Percentiles rank a stretch among this genome's conserved stretches.
Evolutionary conservation across 1,140 invertebrate genomes (phyloP).

Genomic region (Pogonognathellus flavescens): DNA sequence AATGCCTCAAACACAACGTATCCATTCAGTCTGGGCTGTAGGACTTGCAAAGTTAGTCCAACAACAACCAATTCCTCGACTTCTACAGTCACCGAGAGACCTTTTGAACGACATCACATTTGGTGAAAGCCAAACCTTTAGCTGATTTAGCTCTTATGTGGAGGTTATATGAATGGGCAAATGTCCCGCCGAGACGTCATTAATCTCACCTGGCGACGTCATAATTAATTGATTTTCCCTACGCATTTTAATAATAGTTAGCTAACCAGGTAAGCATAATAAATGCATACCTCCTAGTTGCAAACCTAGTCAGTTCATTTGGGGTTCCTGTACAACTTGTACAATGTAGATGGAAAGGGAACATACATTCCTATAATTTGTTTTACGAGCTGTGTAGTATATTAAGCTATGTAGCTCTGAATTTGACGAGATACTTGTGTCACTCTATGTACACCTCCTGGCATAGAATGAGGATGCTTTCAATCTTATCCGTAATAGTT

Average conservation of each 20-base stretch:
- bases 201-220: conserved; percentile 57
- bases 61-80: neutral
- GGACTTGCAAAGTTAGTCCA: neutral
- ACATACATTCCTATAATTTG: no score
- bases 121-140: conserved; percentile 44
- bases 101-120: conserved; percentile 43
- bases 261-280: no score
- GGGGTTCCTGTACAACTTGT: no score
- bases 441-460: no score
- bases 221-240: conserved; percentile 42
- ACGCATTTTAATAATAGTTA: neutral
- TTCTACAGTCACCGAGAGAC: neutral
- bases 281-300: no score
- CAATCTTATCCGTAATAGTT: no score
- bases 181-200: conserved; percentile 36
- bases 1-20: neutral
- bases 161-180: conserved; percentile 24
- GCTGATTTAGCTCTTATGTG: neutral
- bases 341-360: no score
- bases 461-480: no score
- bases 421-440: no score
- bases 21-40: neutral
- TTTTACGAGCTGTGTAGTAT: no score
- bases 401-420: no score
- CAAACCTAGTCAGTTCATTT: no score